These are phyloP conservation scores for Poeciliopsis gracilis DNA, from an alignment of 2,797 vertebrate genomes.

Conservation along the genomic window DNA sequence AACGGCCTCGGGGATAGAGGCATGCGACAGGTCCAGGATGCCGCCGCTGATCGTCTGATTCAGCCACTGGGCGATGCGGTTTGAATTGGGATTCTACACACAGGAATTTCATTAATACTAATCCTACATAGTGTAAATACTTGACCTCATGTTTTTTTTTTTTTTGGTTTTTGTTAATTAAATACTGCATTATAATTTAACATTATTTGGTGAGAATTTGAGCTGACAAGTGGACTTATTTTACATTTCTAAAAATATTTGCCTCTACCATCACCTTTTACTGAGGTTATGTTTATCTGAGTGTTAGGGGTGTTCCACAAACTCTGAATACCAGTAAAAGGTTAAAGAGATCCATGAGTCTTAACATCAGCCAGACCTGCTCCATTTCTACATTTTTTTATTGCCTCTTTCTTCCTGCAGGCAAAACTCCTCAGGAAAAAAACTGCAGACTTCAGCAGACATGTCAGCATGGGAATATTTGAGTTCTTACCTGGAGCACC, in stretches of 20 bases:
- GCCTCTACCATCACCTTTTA: background rate
- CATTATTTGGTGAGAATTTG: background rate
- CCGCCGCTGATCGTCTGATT: constrained; percentile 65
- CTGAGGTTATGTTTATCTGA: background rate
- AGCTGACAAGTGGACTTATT: background rate
- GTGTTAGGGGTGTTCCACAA: background rate
- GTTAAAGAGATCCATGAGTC: background rate
- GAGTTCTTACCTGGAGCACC: constrained; percentile 26
- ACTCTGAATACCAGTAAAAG: background rate
- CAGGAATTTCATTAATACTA: background rate
- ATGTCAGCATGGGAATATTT: background rate
- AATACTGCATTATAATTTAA: background rate
- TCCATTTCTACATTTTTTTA: background rate
- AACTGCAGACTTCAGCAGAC: background rate
- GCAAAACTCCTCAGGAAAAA: background rate
- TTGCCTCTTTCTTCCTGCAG: background rate
- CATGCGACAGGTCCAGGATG: constrained; percentile 83
- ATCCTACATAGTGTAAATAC: background rate
- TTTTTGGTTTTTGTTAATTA: no score
- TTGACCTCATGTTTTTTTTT: background rate
- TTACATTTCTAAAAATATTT: background rate
- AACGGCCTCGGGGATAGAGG: constrained; percentile 74
- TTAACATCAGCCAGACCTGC: background rate
- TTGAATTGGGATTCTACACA: constrained; percentile 83
- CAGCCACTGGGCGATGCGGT: constrained; percentile 87